A percentile compares a stretch with the other conserved stretches of the same genome.
Evolutionary conservation across 1,140 invertebrate species (phyloP).

Genomic region (Manduca sexta): DNA sequence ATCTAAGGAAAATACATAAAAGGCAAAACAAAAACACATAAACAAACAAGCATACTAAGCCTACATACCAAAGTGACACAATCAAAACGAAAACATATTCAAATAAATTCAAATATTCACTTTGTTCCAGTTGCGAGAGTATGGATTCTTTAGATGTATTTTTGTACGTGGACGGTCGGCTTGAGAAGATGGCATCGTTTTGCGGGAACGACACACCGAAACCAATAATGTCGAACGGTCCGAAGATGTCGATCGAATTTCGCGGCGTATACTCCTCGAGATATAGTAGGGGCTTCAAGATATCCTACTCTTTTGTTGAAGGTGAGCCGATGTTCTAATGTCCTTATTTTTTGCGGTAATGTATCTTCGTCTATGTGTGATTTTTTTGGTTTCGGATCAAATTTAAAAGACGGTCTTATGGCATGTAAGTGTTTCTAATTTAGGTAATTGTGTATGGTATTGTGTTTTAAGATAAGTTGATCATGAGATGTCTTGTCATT

Average conservation of each 20-base stretch:
- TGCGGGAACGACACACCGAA: constrained; percentile 86
- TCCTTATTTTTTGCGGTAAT: no score
- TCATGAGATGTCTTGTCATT: no score
- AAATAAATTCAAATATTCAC: constrained; percentile 2
- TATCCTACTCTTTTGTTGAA: constrained; percentile 89
- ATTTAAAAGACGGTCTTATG: no score
- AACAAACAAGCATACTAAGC: not conserved
- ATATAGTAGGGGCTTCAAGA: constrained; percentile 86
- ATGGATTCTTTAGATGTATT: constrained; percentile 85
- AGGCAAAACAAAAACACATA: no score
- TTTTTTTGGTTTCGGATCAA: no score
- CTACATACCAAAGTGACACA: not conserved
- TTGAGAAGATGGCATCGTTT: constrained; percentile 87
- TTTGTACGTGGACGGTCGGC: constrained; percentile 84
- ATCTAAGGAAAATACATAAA: no score
- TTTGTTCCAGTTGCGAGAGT: constrained; percentile 82
- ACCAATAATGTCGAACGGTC: constrained; percentile 92
- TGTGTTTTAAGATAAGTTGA: no score
- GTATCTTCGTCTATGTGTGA: no score
- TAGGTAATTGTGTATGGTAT: no score
- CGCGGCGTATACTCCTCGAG: constrained; percentile 80
- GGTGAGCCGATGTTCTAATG: constrained; percentile 76
- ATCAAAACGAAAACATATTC: not conserved
- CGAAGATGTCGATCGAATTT: constrained; percentile 87
- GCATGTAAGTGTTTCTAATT: no score